phyloP scores from a whole-genome alignment of 2,888 invertebrate species.

The Clivina fossor region DNA sequence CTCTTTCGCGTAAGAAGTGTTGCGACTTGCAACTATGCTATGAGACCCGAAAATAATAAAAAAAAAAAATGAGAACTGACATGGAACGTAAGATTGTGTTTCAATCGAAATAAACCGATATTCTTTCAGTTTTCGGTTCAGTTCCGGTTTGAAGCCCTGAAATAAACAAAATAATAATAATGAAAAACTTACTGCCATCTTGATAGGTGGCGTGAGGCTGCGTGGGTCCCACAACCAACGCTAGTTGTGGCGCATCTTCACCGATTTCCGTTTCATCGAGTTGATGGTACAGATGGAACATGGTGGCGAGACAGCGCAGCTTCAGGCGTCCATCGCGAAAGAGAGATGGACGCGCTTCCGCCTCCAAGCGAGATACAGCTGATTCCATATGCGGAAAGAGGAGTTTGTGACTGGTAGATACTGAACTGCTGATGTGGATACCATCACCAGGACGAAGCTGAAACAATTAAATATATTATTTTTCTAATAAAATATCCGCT shows the following conservation, averaged over 20 bases:
- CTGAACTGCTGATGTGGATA: conserved; percentile 26
- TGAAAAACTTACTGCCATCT: conserved; percentile 16
- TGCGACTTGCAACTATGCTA: no score
- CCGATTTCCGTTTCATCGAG: conserved; percentile 48
- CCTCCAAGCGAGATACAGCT: conserved; percentile 47
- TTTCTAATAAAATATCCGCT: background rate
- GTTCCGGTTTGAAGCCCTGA: background rate
- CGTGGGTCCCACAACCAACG: conserved; percentile 48
- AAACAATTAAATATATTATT: background rate
- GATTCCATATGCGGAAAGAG: conserved; percentile 46
- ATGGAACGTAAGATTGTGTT: no score
- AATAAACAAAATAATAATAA: background rate
- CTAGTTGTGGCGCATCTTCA: conserved; percentile 50
- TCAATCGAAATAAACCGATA: no score
- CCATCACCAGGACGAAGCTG: conserved; percentile 27
- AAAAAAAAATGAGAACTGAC: no score
- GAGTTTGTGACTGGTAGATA: conserved; percentile 15
- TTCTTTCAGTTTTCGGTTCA: no score
- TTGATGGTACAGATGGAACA: conserved; percentile 49
- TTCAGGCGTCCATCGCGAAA: conserved; percentile 50
- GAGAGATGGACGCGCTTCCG: conserved; percentile 47
- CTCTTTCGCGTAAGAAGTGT: no score
- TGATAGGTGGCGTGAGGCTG: conserved; percentile 25
- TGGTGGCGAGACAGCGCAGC: conserved; percentile 49
- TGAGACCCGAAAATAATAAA: no score